Evolutionary conservation across 2,888 invertebrate species (phyloP), one percentile per base, ranked within the genome.

Genomic region (Caenorhabditis panamensis): DNA sequence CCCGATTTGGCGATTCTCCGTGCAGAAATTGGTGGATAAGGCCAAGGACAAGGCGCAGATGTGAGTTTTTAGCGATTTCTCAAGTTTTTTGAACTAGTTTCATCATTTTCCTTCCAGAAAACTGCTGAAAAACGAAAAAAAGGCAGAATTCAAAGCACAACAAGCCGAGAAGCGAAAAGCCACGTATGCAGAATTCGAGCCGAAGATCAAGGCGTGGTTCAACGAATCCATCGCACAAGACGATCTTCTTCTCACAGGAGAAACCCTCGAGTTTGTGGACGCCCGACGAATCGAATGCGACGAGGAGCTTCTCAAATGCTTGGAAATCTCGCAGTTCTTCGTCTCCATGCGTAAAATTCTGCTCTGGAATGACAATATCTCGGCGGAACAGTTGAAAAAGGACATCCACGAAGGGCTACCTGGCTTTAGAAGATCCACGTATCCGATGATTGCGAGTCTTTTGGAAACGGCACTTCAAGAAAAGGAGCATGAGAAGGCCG

Each of bases 291-390:
- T 69, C 13, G 51, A 77, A 6, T 58, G 51, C 13, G 63, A 69
- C 31, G 79, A 69, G 16, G 59, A 59, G 28, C 8, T 75, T 11
- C 44, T 79, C 2, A 68, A 63, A 26, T 73, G 73, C 26, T 53
- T 79, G 53, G 79, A 79, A 64, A 59, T 79, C 20, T 41, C 79
- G 2, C 79, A 79, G 44, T 79, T 63, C 41, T 64, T 79, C 44
- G 75, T 79, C 16, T 62, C 73, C 9, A 73, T 75, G 68, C 54
- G 68, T 1, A 68, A 79, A 26, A 64, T 79, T 31, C 18, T 79
- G n/a, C 56, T 64, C 0, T 79, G 72, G 72, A 67, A 67, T n/a
- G 72, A 79, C 26, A 62, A 79, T 18, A 54, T 79, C 22, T 31
- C 56, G 2, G 62, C 58, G 0, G 54, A 68, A 22, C 68, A 76